A percentile compares a stretch with the other conserved stretches of the same genome.
Conservation (phyloP, 2,888 invertebrate genomes). For the Eupeodes latifasciatus region DNA sequence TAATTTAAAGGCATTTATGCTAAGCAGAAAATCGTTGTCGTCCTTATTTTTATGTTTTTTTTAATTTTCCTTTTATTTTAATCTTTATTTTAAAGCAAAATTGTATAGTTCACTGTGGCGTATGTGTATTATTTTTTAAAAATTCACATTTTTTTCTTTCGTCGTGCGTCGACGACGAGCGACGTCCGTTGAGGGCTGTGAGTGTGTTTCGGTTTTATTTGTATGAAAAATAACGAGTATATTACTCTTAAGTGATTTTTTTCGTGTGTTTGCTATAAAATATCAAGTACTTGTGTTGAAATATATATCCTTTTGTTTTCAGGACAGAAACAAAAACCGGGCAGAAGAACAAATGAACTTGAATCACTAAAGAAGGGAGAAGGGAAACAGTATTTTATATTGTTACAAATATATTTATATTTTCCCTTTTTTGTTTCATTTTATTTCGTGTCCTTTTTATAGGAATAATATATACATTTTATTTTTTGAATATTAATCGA, state of each 20-base stretch:
- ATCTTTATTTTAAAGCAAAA: background rate
- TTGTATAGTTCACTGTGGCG: conserved; percentile 22
- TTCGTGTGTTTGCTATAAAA: background rate
- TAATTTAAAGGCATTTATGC: conserved; percentile 36
- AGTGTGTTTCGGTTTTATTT: background rate
- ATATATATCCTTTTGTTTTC: conserved; percentile 12
- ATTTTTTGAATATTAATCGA: conserved; percentile 23
- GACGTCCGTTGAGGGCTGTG: background rate
- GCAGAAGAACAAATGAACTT: conserved; percentile 17
- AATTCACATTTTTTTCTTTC: background rate
- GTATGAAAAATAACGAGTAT: background rate
- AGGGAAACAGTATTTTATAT: background rate
- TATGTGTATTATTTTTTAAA: conserved; percentile 25
- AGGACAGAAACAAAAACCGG: background rate
- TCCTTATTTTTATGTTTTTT: conserved; percentile 12
- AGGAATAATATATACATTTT: background rate
- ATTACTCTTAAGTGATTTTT: conserved; percentile 19
- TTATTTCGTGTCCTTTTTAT: conserved; percentile 9
- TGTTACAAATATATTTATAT: background rate
- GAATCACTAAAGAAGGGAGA: background rate
- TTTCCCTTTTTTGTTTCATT: conserved; percentile 6
- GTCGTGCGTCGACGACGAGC: background rate
- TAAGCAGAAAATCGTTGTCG: conserved; percentile 38
- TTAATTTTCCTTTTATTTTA: background rate
- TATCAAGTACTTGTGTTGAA: conserved; percentile 7